These are phyloP conservation scores for Invenusta paracnida DNA, from an alignment of 2,888 invertebrate species.

Conservation along the genomic window DNA sequence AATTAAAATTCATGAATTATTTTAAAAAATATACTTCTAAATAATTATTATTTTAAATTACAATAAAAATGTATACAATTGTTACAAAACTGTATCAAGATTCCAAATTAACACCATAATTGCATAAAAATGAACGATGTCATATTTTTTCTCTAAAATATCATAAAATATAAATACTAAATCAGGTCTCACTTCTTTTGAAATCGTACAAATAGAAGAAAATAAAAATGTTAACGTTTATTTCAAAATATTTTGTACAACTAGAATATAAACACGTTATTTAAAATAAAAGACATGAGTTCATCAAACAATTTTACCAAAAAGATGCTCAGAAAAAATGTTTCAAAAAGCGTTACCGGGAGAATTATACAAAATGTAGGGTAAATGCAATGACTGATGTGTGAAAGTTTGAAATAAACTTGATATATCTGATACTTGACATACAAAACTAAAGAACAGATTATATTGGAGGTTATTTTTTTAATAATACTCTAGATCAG, in stretches of 20 bases:
- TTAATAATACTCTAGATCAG: neutral
- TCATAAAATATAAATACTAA: neutral
- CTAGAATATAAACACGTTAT: neutral
- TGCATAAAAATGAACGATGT: neutral
- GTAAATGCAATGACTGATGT: neutral
- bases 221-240: neutral
- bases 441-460: conserved; percentile 5
- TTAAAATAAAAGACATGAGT: conserved; percentile 10
- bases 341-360: neutral
- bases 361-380: conserved; percentile 20
- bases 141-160: neutral
- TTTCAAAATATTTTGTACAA: neutral
- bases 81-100: neutral
- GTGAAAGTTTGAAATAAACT: conserved; percentile 23
- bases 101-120: neutral
- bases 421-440: conserved; percentile 6
- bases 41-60: neutral
- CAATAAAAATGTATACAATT: neutral
- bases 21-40: neutral
- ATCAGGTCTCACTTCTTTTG: neutral
- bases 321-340: conserved; percentile 14
- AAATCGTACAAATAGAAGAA: neutral
- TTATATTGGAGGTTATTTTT: neutral
- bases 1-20: neutral
- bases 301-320: conserved; percentile 12